These are phyloP conservation scores for Stenolophus ochropezus DNA, from an alignment of 2,888 invertebrate species.

Conservation along the genomic window DNA sequence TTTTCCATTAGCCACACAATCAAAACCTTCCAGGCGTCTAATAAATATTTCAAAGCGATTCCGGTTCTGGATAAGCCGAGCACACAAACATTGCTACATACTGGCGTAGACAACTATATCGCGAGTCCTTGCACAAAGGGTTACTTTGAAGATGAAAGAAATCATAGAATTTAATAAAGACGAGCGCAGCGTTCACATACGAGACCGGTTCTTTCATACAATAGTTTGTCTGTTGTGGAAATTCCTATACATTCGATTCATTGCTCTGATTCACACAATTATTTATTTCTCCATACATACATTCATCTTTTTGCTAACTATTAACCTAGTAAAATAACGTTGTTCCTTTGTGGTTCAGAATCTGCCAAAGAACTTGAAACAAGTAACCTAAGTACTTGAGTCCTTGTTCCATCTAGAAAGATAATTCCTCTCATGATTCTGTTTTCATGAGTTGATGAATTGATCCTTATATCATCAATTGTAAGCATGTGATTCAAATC, in stretches of 20 bases:
- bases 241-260: not conserved
- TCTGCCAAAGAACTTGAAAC: no score
- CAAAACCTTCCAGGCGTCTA: slow-evolving; percentile 8
- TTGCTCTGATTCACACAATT: no score
- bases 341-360: no score
- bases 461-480: no score
- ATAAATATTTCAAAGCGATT: slow-evolving; percentile 28
- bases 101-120: slow-evolving; percentile 4
- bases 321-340: no score
- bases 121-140: slow-evolving; percentile 39
- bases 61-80: slow-evolving; percentile 11
- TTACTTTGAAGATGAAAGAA: slow-evolving; percentile 57
- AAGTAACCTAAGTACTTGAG: no score
- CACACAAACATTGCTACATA: slow-evolving; percentile 14
- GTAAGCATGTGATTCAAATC: no score
- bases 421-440: no score
- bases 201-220: not conserved
- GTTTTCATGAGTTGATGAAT: no score
- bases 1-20: slow-evolving; percentile 6
- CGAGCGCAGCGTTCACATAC: not conserved
- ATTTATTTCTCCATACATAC: no score
- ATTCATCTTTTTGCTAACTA: no score
- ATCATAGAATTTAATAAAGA: slow-evolving; percentile 56
- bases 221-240: not conserved
- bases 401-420: no score